These are phyloP conservation scores for Hemicrepidius hirtus DNA, from an alignment of 2,888 invertebrate species.

Conservation along the genomic window DNA sequence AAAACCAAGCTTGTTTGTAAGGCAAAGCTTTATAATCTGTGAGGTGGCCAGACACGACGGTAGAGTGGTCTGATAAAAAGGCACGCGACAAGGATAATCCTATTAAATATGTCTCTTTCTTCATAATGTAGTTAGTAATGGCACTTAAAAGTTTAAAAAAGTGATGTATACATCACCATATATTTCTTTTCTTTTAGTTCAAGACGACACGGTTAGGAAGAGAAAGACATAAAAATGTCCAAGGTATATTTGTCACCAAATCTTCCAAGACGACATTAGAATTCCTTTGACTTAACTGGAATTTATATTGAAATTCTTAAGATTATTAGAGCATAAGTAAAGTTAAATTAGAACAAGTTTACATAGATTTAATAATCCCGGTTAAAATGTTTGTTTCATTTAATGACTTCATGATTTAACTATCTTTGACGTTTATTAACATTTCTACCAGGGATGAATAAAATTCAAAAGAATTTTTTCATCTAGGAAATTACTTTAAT, in stretches of 20 bases:
- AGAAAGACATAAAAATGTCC: conserved; percentile 30
- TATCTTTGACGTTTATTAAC: background rate
- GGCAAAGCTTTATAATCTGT: conserved; percentile 50
- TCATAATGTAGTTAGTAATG: conserved; percentile 50
- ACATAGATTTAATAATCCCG: conserved; percentile 12
- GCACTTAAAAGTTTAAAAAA: conserved; percentile 43
- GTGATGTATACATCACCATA: conserved; percentile 13
- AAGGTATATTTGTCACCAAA: background rate
- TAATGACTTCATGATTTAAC: background rate
- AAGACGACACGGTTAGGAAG: background rate
- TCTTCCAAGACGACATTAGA: conserved; percentile 33
- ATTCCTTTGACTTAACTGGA: conserved; percentile 36
- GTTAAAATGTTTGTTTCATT: conserved; percentile 7
- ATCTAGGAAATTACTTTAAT: no score
- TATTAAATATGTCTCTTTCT: conserved; percentile 55
- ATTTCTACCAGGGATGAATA: background rate
- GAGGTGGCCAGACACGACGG: conserved; percentile 52
- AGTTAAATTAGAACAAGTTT: conserved; percentile 20
- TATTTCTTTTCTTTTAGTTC: conserved; percentile 8
- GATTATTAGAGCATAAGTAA: conserved; percentile 43
- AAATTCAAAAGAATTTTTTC: no score
- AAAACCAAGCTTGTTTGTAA: conserved; percentile 34
- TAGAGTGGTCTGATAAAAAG: conserved; percentile 56
- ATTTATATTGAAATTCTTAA: conserved; percentile 49
- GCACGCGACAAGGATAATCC: conserved; percentile 57